Base-by-base conservation (phyloP, 1,140 invertebrate genomes). In the Drosophila saltans region DNA sequence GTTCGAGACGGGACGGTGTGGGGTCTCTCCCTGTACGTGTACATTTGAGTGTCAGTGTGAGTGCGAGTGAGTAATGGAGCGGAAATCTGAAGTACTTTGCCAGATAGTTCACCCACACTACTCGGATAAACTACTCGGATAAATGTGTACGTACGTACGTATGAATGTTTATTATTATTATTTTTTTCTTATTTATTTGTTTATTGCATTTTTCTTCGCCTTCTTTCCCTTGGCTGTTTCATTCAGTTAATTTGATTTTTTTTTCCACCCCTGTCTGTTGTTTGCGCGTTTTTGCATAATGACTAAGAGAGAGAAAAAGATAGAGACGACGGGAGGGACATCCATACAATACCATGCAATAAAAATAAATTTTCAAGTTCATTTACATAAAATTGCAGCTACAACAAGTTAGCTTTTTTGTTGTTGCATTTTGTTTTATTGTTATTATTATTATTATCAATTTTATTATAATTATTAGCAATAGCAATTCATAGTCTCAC, bases 281-380 rank as follows among this genome's bases (percentile, higher is more conserved):
- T 52, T 52, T 26, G 45, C 45, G 45, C 61, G 68, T 75, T 75
- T 58, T 52, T 75, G 68, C 73, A 69, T 75, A 69, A 75, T 75
- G 73, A 75, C 73, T 75, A 75, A 75, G 65, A 52, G 28, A 30
- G 16, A 16, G 16, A 16, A 16, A 16, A 16, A 16, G 16, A 16
- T 16, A 16, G 16, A 16, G 16, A 16, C 16, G 16, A 16, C 16
- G 16, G 16, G 16, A 0, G 16, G 16, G 16, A 16, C 16, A 7
- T 3, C 45, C 6, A 52, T 52, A 52, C 21, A 52, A 52, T 52
- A 52, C 26, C 45, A 26, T 26, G 56, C 57, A 81, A 69, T 67
- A 63, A 68, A 62, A 81, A 78, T 81, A 48, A 58, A 71, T 73
- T 71, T 68, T 75, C 75, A 78, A 72, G 80, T 75, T 78, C 68